Conservation (phyloP, 2,888 invertebrate genomes). For the Caradrina clavipalpis region DNA sequence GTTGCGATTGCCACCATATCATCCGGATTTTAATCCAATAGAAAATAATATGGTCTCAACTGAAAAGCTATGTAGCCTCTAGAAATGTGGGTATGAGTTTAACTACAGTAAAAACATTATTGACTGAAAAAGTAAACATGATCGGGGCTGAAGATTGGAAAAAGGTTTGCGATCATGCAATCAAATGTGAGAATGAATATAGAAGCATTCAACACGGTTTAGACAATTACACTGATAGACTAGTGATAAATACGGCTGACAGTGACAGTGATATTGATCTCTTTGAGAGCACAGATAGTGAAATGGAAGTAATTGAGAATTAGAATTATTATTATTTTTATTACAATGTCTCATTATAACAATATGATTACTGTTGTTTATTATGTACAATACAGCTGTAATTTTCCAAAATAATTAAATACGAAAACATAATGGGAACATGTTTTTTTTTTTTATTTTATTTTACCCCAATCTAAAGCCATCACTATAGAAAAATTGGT, state of each 20-base stretch:
- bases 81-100: slow-evolving; percentile 27
- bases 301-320: too few species aligned
- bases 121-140: too few species aligned
- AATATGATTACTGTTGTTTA: neutral
- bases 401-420: neutral
- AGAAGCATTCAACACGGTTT: too few species aligned
- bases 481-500: too few species aligned
- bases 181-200: too few species aligned
- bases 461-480: neutral
- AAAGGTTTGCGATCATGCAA: too few species aligned
- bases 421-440: neutral
- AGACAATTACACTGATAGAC: slow-evolving; percentile 24
- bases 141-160: too few species aligned
- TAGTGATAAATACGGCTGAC: slow-evolving; percentile 32
- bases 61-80: slow-evolving; percentile 32
- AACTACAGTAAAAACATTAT: slow-evolving; percentile 20
- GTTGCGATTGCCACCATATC: slow-evolving; percentile 8
- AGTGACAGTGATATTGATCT: slow-evolving; percentile 27
- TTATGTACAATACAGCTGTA: slow-evolving; percentile 4
- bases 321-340: slow-evolving; percentile 9
- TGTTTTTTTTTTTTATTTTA: neutral
- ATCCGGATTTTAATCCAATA: too few species aligned
- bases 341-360: slow-evolving; percentile 12
- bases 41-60: slow-evolving; percentile 28
- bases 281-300: slow-evolving; percentile 35